Evolutionary conservation across 2,797 vertebrate genomes (phyloP), one percentile per base, ranked within the genome.

Genomic region (Phrynocephalus guinanensis): DNA sequence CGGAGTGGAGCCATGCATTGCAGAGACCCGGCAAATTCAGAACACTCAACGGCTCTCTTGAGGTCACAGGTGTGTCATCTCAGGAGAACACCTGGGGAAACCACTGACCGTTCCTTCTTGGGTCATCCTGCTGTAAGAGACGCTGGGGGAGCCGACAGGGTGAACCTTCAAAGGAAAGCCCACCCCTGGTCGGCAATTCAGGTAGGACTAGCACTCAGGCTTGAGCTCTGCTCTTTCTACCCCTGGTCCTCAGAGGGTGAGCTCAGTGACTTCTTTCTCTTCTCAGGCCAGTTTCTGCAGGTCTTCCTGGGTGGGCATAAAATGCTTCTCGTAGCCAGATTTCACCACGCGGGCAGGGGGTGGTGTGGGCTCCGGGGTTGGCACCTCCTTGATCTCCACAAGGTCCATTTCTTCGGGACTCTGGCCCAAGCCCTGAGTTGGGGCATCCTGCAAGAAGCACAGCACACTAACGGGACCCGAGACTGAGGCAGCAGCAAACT

Each of bases 291-390:
- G 91, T 24, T 92, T 91, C 84, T 95, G 88, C 44, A 93, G 38
- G 66, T 96, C 95, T 83, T 96, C 95, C 0, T 38, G 87, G 0
- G 93, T 95, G 60, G 96, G 96, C 87, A 96, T 88, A 77, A 95
- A 96, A 76, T 94, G 95, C 24, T 93, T 95, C 87, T 96, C 95
- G 44, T 96, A 96, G 0, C 93, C 96, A 13, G 90, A 94, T 8
- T 44, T 70, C 22, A 1, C 28, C 9, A 80, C 1, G 1, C 48
- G 48, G n/a, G 48, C 8, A 26, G 63, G 38, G 22, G 56, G 1
- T 20, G 11, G 16, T 1, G 28, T 63, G 1, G 78, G 82, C 3
- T 38, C 6, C 16, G 80, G 86, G 1, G 81, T 68, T 7, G 48
- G 18, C 44, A 77, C 83, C 48, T 94, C 91, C 28, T 87, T 80